These are phyloP conservation scores for Dasyornis broadbenti DNA, from an alignment of 2,113 vertebrate species.

Conservation along the genomic window DNA sequence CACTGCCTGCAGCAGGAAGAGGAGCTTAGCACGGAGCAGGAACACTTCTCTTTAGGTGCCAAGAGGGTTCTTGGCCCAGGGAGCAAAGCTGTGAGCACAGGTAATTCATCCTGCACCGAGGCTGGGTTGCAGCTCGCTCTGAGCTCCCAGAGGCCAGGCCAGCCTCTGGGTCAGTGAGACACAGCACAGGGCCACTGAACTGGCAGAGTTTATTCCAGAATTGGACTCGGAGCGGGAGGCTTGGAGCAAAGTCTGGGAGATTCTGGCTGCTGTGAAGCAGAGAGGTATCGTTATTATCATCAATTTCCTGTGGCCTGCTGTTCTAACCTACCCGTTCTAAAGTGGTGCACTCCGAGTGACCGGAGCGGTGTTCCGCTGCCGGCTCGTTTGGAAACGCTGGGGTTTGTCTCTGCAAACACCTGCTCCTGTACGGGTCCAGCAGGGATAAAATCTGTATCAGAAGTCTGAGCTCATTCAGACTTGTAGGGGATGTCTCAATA, in stretches of 20 bases:
- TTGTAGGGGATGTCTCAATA: background rate
- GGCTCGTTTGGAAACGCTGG: background rate
- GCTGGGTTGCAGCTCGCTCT: background rate
- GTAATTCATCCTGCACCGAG: background rate
- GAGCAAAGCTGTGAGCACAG: background rate
- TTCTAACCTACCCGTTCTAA: background rate
- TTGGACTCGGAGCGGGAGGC: background rate
- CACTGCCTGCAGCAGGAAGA: background rate
- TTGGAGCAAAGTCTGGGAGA: background rate
- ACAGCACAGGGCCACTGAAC: too few species aligned
- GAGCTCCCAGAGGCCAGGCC: background rate
- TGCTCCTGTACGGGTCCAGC: background rate
- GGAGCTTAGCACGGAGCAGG: background rate
- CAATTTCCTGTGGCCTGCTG: background rate
- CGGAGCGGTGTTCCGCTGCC: background rate
- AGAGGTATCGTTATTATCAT: background rate
- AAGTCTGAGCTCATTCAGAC: background rate
- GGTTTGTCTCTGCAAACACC: slow-evolving; percentile 5
- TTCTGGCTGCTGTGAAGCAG: background rate
- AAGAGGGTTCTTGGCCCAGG: background rate
- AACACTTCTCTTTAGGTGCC: background rate
- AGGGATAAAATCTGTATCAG: background rate
- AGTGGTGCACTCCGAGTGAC: background rate
- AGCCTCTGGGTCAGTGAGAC: background rate
- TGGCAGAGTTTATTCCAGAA: background rate